Evolutionary conservation across 1,140 invertebrate species (phyloP), one percentile per base, ranked within the genome.

Genomic region (Heliconius hewitsoni): DNA sequence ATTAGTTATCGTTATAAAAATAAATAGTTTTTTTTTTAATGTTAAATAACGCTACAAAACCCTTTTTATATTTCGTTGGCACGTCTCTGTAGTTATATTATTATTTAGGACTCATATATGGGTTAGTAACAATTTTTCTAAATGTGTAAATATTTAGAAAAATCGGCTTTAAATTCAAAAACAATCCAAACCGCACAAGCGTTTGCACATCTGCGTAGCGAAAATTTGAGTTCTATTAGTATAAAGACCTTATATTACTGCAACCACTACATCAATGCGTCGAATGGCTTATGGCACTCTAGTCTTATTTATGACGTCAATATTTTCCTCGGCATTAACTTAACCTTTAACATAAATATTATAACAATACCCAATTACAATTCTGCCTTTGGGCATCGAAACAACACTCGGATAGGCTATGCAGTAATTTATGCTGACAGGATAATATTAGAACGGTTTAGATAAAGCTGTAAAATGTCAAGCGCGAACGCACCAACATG

Each of bases 401-500:
- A 81, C 80, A 73, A 77, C 55, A 81, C 82, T 79, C 79, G 82
- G 81, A 82, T 75, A 76, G 71, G 82, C 78, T 79, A 73, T 82
- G 82, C 73, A 74, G 79, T 86, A 85, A 86, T 86, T 85, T 86
- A 86, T 83, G 80, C 78, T 37, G 84, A 84, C 82, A 83, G 85
- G 81, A 82, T 85, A 86, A 85, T 86, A 83, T 83, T 74, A 82
- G 82, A 81, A 74, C 72, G 71, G 82, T 71, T 81, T 81, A 83
- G 83, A 83, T 86, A 82, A 77, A 86, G 82, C 81, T 77, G 79
- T 84, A 83, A 86, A 86, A 84, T 84, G 85, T 85, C 85, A 83
- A 83, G 79, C 81, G 78, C 71, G 78, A 73, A 74, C 74, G 76
- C 71, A 77, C 75, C 80, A 60, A 46, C 52, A 81, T 83, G 85